Evolutionary conservation across 2,113 vertebrate species (phyloP).

Genomic region (Sakesphorus luctuosus): DNA sequence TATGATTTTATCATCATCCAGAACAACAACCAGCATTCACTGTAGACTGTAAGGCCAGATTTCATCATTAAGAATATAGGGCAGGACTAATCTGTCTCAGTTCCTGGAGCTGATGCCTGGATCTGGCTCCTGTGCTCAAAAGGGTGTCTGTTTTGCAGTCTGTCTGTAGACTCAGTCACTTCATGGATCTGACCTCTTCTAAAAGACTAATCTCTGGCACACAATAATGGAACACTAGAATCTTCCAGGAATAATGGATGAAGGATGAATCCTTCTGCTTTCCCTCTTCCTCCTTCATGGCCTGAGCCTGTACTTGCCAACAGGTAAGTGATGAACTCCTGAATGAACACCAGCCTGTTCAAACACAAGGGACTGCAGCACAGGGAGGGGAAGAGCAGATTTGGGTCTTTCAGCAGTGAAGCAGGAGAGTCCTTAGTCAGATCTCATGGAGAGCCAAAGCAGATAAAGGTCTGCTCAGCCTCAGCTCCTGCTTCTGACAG

Average conservation of each 20-base stretch:
- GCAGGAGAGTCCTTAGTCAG: not conserved
- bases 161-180: not conserved
- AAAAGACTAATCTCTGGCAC: not conserved
- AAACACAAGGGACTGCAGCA: not conserved
- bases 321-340: not conserved
- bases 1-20: not conserved
- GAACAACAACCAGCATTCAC: not conserved
- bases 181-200: not conserved
- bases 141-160: not conserved
- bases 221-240: not conserved
- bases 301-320: not conserved
- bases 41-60: not conserved
- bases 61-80: not conserved
- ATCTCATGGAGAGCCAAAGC: not conserved
- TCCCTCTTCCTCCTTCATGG: not conserved
- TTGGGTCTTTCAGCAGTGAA: not conserved
- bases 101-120: not conserved
- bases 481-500: not conserved
- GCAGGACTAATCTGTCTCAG: not conserved
- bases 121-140: not conserved
- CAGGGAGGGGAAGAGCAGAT: not conserved
- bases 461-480: not conserved
- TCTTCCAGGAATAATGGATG: not conserved
- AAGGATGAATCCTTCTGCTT: not conserved
- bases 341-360: not conserved